Conservation (phyloP, 2,797 vertebrate species). For the Eulemur rubriventer region DNA sequence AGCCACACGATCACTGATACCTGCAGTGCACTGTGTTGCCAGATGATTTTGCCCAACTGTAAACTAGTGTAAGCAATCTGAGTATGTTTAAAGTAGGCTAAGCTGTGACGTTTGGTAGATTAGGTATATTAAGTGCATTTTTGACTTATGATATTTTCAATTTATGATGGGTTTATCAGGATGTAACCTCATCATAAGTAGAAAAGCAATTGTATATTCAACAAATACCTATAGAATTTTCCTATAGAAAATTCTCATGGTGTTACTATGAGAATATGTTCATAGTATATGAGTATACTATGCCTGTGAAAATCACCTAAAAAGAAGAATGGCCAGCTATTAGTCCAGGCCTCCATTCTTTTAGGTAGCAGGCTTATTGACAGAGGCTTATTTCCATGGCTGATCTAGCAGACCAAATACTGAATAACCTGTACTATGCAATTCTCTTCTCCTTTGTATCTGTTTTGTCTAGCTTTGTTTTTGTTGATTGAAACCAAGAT, state of each 20-base stretch:
- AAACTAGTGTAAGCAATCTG: background rate
- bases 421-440: background rate
- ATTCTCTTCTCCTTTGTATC: background rate
- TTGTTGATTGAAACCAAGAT: background rate
- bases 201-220: background rate
- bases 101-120: background rate
- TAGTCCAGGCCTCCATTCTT: background rate
- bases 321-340: background rate
- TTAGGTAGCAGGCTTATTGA: background rate
- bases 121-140: background rate
- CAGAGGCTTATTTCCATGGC: background rate
- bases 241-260: background rate
- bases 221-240: background rate
- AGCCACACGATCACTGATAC: background rate
- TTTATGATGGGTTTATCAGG: background rate
- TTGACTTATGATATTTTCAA: background rate
- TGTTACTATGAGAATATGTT: background rate
- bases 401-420: background rate
- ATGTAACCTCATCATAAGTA: background rate
- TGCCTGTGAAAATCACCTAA: background rate
- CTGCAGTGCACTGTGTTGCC: background rate
- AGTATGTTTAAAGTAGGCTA: background rate
- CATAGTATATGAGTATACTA: no score
- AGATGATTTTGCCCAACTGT: background rate
- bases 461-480: background rate